phyloP scores from a whole-genome alignment of 2,888 invertebrate genomes.

The Carcina quercana region DNA sequence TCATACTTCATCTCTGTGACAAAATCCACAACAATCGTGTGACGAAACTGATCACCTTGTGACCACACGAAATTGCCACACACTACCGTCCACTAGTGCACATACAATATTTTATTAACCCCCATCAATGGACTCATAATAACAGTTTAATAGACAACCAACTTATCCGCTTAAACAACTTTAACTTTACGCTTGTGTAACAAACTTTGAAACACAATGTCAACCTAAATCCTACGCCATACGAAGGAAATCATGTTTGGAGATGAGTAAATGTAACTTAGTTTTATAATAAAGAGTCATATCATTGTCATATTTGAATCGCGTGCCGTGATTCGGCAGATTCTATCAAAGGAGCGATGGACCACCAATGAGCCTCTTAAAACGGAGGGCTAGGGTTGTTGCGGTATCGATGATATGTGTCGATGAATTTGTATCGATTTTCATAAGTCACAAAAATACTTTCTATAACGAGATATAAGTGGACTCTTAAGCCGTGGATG shows the following conservation, averaged over 20 bases:
- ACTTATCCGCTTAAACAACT: conserved; percentile 45
- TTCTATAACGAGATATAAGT: too few relatives aligned
- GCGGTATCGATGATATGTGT: conserved; percentile 2
- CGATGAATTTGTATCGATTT: too few relatives aligned
- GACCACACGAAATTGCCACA: not conserved
- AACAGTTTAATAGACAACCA: conserved; percentile 67
- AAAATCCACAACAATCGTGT: too few relatives aligned
- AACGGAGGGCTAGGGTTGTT: conserved; percentile 25
- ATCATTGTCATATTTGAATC: conserved; percentile 69
- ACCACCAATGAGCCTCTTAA: conserved; percentile 63
- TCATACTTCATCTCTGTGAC: too few relatives aligned
- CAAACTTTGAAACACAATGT: conserved; percentile 4
- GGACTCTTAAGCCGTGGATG: too few relatives aligned
- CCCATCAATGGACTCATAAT: conserved; percentile 59
- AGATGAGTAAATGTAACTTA: not conserved
- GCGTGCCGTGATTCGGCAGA: conserved; percentile 71
- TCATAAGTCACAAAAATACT: too few relatives aligned
- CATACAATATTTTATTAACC: conserved; percentile 68
- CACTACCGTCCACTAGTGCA: conserved; percentile 8
- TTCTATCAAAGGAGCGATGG: conserved; percentile 60
- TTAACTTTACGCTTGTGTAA: conserved; percentile 11
- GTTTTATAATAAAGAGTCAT: conserved; percentile 39
- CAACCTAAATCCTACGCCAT: conserved; percentile 19
- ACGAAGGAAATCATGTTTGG: not conserved
- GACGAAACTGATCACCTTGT: too few relatives aligned